Evolutionary conservation across 2,888 invertebrate genomes (phyloP), one percentile per base, ranked within the genome.

Genomic region (Acleris cristana): DNA sequence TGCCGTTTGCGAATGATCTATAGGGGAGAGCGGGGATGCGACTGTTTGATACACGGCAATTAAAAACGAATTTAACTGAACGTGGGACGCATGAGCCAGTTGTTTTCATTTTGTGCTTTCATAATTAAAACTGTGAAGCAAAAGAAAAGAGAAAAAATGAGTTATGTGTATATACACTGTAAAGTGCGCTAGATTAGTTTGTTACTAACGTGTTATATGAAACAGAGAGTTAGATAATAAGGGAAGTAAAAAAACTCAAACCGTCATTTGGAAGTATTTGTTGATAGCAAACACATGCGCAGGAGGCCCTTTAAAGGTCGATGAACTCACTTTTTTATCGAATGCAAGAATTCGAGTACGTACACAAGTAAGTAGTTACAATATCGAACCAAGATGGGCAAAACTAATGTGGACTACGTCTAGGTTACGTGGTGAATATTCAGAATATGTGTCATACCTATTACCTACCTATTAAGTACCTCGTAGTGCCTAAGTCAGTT

Each of bases 291-390:
- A 82, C 77, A 81, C 72, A 74, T 77, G 79, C 73, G 74, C 77
- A 77, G 79, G 70, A 80, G 81, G 79, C 83, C 77, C 80, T 81
- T 71, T 55, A 69, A 45, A 77, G 84, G 81, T 71, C 82, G 73
- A 70, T 79, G 82, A 84, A 79, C 83, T 75, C 70, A 69, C 69
- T 60, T 67, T 70, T 73, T 76, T 79, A 76, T 70, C 64, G 69
- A 64, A 65, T 67, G 60, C 34, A 40, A 56, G 26, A 53, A 44
- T 63, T 62, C 48, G 48, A 48, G 16, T 14, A 14, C 44, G 44
- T 45, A n/a, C n/a, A n/a, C n/a, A n/a, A 45, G 45, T 48, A n/a
- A n/a, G 48, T n/a, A 2, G n/a, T 48, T 48, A 18, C 7, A 2
- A 48, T 48, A 48, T 40, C 4, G 14, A 40, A 40, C 3, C 40